A percentile compares a stretch with the other conserved stretches of the same genome.
These are phyloP conservation scores for Phocoena phocoena DNA, from an alignment of 2,113 vertebrate genomes.

Conservation along the genomic window DNA sequence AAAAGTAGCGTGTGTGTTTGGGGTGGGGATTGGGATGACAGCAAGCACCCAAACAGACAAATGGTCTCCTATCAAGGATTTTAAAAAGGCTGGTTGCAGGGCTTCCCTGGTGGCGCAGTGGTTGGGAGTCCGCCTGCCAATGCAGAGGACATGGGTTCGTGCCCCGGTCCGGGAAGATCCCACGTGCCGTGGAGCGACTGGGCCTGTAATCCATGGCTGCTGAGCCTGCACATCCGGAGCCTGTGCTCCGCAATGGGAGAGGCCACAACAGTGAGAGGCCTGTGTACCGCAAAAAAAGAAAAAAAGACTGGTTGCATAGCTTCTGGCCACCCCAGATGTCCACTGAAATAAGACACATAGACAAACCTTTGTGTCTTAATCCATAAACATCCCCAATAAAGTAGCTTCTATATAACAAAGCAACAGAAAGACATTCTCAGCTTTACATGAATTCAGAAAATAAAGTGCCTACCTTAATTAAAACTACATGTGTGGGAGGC, in stretches of 20 bases:
- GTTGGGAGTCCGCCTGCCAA: no score
- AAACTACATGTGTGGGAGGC: neutral
- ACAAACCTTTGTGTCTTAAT: neutral
- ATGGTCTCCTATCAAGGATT: neutral
- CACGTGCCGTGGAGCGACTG: no score
- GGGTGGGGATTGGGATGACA: no score
- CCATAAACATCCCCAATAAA: neutral
- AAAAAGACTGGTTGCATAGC: neutral
- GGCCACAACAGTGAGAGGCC: no score
- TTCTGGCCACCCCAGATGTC: neutral
- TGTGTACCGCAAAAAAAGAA: fast-evolving
- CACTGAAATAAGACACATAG: neutral
- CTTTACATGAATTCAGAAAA: neutral
- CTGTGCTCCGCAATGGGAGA: no score
- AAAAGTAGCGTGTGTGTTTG: neutral
- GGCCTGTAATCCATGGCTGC: no score
- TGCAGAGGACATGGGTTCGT: no score
- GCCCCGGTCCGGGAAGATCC: no score
- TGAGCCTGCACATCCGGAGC: no score
- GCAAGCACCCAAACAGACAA: neutral
- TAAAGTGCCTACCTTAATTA: neutral
- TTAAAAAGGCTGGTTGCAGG: neutral
- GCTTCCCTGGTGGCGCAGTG: neutral
- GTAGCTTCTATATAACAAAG: neutral
- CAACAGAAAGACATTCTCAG: neutral